Conservation (phyloP, 1,140 invertebrate species). For the Hypothenemus hampei region DNA sequence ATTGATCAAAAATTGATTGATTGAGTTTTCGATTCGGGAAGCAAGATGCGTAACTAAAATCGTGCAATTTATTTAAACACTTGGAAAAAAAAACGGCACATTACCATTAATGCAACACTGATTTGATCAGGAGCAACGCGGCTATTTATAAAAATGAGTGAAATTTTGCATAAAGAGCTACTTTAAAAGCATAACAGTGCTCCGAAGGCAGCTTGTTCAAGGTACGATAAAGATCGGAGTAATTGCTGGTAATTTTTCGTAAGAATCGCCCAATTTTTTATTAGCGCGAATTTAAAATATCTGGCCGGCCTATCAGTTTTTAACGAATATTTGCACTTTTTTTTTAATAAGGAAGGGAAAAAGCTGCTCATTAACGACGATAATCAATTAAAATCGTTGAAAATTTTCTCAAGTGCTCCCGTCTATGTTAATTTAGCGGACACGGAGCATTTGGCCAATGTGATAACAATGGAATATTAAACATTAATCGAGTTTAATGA, state of each 20-base stretch:
- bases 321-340: slow-evolving; percentile 1
- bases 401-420: not conserved
- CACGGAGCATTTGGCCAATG: too few relatives aligned
- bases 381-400: not conserved
- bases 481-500: too few relatives aligned
- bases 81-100: too few relatives aligned
- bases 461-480: too few relatives aligned
- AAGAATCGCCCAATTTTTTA: not conserved
- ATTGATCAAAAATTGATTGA: too few relatives aligned
- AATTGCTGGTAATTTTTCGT: not conserved
- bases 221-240: not conserved
- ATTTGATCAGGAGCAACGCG: not conserved
- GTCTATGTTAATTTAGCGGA: too few relatives aligned
- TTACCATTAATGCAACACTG: not conserved
- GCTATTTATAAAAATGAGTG: not conserved
- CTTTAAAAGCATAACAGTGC: not conserved
- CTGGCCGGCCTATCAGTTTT: not conserved
- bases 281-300: not conserved
- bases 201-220: not conserved
- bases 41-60: too few relatives aligned
- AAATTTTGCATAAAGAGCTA: not conserved
- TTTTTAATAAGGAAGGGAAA: not conserved
- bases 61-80: too few relatives aligned
- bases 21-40: too few relatives aligned
- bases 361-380: not conserved